A percentile compares a stretch with the other conserved stretches of the same genome.
phyloP scores from a whole-genome alignment of 2,113 vertebrate genomes.

The Pitta sordida region DNA sequence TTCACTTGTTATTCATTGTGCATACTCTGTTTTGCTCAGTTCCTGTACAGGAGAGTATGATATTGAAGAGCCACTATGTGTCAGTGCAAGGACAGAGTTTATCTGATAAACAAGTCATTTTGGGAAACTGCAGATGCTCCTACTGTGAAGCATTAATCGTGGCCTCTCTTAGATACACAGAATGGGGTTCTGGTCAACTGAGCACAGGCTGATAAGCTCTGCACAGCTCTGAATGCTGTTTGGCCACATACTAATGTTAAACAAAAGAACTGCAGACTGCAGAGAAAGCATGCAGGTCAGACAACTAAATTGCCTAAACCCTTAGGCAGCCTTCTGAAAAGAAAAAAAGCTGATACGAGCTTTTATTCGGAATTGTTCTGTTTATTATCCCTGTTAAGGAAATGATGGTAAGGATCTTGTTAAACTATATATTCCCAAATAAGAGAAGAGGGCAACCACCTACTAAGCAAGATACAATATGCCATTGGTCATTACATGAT shows the following conservation, averaged over 20 bases:
- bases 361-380: slow-evolving; percentile 82
- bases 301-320: slow-evolving; percentile 84
- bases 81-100: slow-evolving; percentile 78
- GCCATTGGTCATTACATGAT: slow-evolving; percentile 66
- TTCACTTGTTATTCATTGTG: slow-evolving; percentile 53
- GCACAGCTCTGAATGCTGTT: slow-evolving; percentile 81
- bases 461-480: slow-evolving; percentile 61
- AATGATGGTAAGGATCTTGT: slow-evolving; percentile 76
- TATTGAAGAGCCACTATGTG: slow-evolving; percentile 72
- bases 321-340: slow-evolving; percentile 81
- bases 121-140: slow-evolving; percentile 77
- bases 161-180: slow-evolving; percentile 78
- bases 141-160: slow-evolving; percentile 79
- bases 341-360: slow-evolving; percentile 78
- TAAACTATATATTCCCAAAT: slow-evolving; percentile 68
- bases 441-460: slow-evolving; percentile 58
- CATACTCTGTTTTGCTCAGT: slow-evolving; percentile 60
- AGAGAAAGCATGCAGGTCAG: slow-evolving; percentile 79
- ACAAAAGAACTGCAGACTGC: slow-evolving; percentile 83
- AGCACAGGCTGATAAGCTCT: slow-evolving; percentile 80
- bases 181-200: slow-evolving; percentile 80
- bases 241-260: slow-evolving; percentile 86
- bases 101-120: slow-evolving; percentile 84
- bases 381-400: slow-evolving; percentile 80
- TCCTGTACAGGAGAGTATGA: slow-evolving; percentile 64